These are phyloP conservation scores for Aepyceros melampus DNA, from an alignment of 2,113 vertebrate genomes.

Conservation along the genomic window DNA sequence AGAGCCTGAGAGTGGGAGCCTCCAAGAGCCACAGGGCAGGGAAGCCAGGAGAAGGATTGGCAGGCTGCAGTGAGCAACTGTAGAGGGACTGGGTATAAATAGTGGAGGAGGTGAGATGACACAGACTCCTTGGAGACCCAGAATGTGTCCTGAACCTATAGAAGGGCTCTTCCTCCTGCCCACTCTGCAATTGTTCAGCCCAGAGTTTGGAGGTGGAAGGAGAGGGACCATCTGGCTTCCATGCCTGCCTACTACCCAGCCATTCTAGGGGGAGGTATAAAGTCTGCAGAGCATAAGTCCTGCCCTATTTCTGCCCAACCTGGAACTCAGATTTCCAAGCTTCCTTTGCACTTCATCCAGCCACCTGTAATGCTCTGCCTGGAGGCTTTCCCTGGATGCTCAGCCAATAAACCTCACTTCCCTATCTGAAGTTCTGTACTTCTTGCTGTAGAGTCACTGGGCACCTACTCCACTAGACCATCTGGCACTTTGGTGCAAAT, in stretches of 20 bases:
- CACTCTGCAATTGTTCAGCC: constrained; percentile 22
- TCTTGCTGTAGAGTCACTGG: background rate
- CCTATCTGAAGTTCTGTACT: background rate
- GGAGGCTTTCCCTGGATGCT: background rate
- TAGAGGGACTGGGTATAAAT: background rate
- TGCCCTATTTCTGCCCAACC: background rate
- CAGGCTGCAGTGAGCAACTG: background rate
- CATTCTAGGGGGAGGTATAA: background rate
- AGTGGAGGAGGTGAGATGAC: background rate
- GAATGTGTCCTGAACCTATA: background rate
- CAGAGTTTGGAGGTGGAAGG: constrained; percentile 1
- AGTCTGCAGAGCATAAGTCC: background rate
- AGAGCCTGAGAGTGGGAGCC: background rate
- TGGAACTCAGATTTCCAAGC: background rate
- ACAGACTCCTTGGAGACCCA: background rate
- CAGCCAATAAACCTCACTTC: background rate
- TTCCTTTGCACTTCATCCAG: background rate
- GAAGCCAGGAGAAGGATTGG: background rate
- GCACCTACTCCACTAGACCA: background rate
- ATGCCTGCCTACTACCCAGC: background rate
- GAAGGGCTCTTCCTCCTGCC: background rate
- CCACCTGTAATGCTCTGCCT: background rate
- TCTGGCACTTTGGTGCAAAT: constrained; percentile 11
- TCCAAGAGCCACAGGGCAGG: background rate
- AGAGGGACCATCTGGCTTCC: constrained; percentile 15